Evolutionary conservation across 2,888 invertebrate genomes (phyloP), one percentile per base, ranked within the genome.

Genomic region (Phortica okadai): DNA sequence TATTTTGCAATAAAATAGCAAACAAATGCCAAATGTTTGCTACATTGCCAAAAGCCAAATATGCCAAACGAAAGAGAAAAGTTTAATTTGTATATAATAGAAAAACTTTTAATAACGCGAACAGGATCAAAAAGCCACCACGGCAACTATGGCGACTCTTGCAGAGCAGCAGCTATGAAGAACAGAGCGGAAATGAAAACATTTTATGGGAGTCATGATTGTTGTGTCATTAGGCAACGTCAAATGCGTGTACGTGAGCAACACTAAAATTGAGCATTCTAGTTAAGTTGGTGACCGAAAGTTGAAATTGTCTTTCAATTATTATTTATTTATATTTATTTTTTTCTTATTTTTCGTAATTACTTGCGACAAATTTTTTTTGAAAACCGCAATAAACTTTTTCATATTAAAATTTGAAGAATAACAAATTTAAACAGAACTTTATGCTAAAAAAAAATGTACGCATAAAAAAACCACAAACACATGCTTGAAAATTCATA

Each of bases 41-140:
- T 7, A 41, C 41, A 10, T 44, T 62, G 62, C 62, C 25, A 62
- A 62, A 62, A 62, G 62, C 62, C n/a, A 62, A 62, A 62, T 50
- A 50, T 50, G 50, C 50, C 50, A 50, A 62, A 62, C 62, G 62
- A 16, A 11, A 10, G 54, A n/a, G 70, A 33, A 72, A 72, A 72
- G 70, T 72, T 72, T 88, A 85, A 85, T 85, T 85, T 88, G 85
- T 87, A 85, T 85, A 88, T 85, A 88, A 85, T 88, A 85, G 89
- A 88, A 88, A 85, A 85, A 85, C 86, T 85, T 81, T 80, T 82
- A 77, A 84, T 81, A 79, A 82, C 75, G 69, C 77, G 54, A 78
- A 83, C 75, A 45, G 56, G 59, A 58, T n/a, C 42, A 45, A 42
- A 50, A 50, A 14, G 50, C 50, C 45, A 76, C 42, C 76, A 75